Conservation (phyloP, 2,113 vertebrate species). For the Columbina picui region DNA sequence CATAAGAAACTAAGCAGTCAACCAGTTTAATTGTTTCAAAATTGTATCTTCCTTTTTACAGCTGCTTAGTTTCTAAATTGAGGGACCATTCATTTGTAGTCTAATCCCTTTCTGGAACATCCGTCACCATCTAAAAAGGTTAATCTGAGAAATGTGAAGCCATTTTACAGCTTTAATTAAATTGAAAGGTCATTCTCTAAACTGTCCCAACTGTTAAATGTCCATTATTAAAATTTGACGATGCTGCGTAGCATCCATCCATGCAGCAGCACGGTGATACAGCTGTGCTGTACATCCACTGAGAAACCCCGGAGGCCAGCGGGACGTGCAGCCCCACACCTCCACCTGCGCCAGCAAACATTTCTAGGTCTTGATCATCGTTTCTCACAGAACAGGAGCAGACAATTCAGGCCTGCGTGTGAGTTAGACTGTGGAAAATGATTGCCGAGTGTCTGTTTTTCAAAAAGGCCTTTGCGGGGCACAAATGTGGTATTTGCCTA, state of each 20-base stretch:
- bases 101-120: constrained; percentile 33
- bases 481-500: neutral
- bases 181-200: constrained; percentile 49
- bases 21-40: constrained; percentile 23
- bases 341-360: neutral
- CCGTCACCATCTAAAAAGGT: constrained; percentile 45
- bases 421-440: neutral
- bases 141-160: constrained; percentile 56
- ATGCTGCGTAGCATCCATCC: neutral
- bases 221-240: constrained; percentile 19
- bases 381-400: neutral
- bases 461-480: neutral
- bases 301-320: neutral
- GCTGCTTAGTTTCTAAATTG: constrained; percentile 38
- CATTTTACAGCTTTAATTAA: constrained; percentile 57
- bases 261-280: neutral
- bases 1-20: constrained; percentile 29
- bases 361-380: neutral
- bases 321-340: neutral
- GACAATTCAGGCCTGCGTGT: neutral
- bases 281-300: neutral
- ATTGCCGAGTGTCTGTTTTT: neutral
- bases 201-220: constrained; percentile 30
- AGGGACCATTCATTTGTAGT: constrained; percentile 25
- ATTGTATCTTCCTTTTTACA: neutral